A percentile compares a stretch with the other conserved stretches of the same genome.
Conservation (phyloP, 2,888 invertebrate species). For the Calameuta idolon region DNA sequence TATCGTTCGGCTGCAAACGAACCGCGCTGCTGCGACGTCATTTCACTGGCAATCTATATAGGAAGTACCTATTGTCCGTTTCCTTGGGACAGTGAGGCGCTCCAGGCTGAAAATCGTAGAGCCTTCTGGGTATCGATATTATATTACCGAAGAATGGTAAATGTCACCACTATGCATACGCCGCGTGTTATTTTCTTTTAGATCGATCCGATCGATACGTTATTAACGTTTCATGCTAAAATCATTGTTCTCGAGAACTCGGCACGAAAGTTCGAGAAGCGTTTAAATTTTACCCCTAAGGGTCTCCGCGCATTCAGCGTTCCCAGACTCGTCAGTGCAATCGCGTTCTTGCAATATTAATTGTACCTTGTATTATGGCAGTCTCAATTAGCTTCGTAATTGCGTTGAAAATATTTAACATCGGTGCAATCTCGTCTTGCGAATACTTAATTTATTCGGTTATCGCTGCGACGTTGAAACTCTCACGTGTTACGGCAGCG, state of each 20-base stretch:
- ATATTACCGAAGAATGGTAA: background rate
- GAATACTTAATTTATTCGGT: background rate
- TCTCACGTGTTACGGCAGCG: background rate
- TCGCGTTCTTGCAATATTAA: background rate
- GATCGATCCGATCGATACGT: background rate
- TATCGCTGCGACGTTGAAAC: background rate
- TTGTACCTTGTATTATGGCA: background rate
- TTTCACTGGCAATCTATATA: background rate
- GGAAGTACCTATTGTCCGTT: background rate
- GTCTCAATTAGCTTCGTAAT: background rate
- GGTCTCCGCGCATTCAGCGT: background rate
- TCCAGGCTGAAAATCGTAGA: background rate
- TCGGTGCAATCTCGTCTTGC: background rate
- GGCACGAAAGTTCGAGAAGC: background rate
- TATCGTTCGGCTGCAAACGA: background rate
- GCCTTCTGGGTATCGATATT: background rate
- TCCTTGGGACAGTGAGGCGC: background rate
- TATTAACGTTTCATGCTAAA: background rate
- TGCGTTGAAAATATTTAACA: background rate
- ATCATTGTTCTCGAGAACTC: background rate
- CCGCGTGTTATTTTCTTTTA: background rate
- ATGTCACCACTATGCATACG: background rate
- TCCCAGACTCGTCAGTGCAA: background rate
- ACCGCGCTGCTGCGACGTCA: background rate
- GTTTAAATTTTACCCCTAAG: background rate